Base-by-base conservation (phyloP, 2,888 invertebrate genomes). In the Drosophila recens region DNA sequence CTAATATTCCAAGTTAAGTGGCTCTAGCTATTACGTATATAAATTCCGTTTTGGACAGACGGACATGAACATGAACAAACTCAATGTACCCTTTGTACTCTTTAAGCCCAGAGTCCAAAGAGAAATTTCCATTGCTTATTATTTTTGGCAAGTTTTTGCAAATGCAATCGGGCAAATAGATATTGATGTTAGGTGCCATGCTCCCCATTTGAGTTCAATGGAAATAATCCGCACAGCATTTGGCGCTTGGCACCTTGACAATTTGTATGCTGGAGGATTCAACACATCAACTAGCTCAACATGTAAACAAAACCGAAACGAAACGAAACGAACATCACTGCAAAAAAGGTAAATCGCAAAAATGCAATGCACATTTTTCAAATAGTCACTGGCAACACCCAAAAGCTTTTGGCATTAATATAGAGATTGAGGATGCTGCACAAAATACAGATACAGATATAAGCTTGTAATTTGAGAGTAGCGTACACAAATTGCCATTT, bases 241-340 rank as follows among this genome's bases (percentile, higher is more conserved):
- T 86, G 83, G 72, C 83, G 71, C 83, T 80, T 88, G 87, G 73
- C 89, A 84, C 87, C 83, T 82, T 80, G 89, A 82, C 87, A 88
- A 84, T 84, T 88, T 88, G 79, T 88, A 72, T 70, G 54, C 53
- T 43, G 46, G 34, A 27, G 46, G 33, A 71, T 33, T 43, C 17
- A 40, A 62, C 62, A 78, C 65, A 74, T 76, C 79, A 67, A 71
- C 56, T 64, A 57, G 72, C 68, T 68, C 58, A 66, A 61, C 67
- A 67, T 81, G 75, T 73, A 82, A 75, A 80, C 82, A 84, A 72
- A 68, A 72, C 70, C 70, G 49, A 67, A 53, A n/a, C n/a, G n/a
- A n/a, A n/a, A n/a, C n/a, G n/a, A n/a, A n/a, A 1, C 27, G 27
- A 53, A 56, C 63, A 63, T 64, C 62, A 57, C 52, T 42, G 56